phyloP scores from a whole-genome alignment of 2,113 vertebrate genomes.

The Ameiurus melas region DNA sequence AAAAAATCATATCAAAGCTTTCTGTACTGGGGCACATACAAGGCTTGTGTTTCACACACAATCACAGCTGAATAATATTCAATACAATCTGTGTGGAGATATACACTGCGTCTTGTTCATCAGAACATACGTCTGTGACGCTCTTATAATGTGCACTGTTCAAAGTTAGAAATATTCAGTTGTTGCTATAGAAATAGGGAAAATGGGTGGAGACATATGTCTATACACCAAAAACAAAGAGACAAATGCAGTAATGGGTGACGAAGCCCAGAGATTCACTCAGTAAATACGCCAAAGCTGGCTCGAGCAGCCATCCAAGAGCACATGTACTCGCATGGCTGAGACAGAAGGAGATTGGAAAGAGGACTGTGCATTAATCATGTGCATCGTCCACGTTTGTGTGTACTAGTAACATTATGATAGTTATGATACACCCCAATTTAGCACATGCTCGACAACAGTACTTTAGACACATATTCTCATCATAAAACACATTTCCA shows the following conservation, averaged over 20 bases:
- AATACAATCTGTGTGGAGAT: neutral
- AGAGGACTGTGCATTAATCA: neutral
- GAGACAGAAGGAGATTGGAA: conserved; percentile 7
- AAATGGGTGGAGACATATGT: neutral
- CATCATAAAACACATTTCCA: neutral
- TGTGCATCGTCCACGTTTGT: neutral
- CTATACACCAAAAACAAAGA: conserved; percentile 10
- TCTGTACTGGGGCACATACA: neutral
- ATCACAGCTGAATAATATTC: neutral
- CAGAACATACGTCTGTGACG: neutral
- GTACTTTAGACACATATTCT: neutral
- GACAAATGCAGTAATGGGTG: conserved; percentile 12
- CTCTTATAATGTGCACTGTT: neutral
- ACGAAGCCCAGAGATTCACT: neutral
- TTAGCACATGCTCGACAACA: conserved; percentile 4
- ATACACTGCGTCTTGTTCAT: neutral
- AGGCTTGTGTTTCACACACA: neutral
- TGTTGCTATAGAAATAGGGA: neutral
- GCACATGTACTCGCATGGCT: neutral
- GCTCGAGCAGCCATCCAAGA: neutral
- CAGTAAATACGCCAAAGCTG: conserved; percentile 30
- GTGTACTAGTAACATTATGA: neutral
- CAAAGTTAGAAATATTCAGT: neutral
- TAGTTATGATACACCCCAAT: neutral
- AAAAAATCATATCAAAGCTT: neutral